Conservation (phyloP, 2,113 vertebrate species). For the Hemibagrus wyckioides region DNA sequence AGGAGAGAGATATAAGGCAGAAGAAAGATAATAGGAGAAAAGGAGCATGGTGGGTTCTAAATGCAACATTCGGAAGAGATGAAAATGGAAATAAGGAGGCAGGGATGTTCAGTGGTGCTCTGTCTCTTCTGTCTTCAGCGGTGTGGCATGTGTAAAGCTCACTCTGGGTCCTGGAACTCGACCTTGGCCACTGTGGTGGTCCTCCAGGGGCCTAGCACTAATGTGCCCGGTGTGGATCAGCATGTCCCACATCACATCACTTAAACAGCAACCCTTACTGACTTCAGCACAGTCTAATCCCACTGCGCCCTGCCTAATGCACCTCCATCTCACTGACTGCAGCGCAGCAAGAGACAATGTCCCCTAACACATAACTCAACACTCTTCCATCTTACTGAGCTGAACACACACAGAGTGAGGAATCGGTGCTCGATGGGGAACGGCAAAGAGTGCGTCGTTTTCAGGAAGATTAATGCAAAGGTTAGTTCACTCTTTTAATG, state of each 20-base stretch:
- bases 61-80: neutral
- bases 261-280: conserved; percentile 47
- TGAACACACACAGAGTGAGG: conserved; percentile 10
- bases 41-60: neutral
- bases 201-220: conserved; percentile 33
- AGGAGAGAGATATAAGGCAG: neutral
- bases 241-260: conserved; percentile 46
- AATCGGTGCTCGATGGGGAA: conserved; percentile 9
- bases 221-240: conserved; percentile 46
- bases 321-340: conserved; percentile 42
- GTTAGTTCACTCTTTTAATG: conserved; percentile 22
- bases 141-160: conserved; percentile 22
- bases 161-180: conserved; percentile 29
- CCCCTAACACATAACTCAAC: conserved; percentile 43
- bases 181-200: conserved; percentile 42
- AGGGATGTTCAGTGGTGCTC: conserved; percentile 8
- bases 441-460: neutral
- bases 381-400: conserved; percentile 15
- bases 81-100: neutral
- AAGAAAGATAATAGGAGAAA: conserved; percentile 9
- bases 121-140: conserved; percentile 10
- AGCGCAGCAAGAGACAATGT: conserved; percentile 17
- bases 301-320: conserved; percentile 30
- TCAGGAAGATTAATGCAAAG: conserved; percentile 31
- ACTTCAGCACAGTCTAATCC: conserved; percentile 52